Evolutionary conservation across 2,797 vertebrate genomes (phyloP).

Genomic region (Alectoris magna): DNA sequence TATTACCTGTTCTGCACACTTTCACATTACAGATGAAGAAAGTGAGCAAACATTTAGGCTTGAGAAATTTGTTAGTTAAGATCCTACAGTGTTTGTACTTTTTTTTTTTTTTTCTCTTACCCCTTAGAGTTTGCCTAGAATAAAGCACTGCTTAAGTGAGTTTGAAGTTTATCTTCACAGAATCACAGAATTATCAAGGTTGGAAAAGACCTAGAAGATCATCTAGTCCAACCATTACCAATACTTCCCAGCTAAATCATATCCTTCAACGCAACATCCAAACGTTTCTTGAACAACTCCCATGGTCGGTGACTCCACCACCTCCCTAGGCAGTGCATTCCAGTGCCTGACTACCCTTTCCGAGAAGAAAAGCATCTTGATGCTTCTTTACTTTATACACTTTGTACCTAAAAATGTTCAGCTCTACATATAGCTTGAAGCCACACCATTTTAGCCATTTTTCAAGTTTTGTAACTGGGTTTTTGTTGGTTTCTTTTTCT

Average conservation of each 20-base stretch:
- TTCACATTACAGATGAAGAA: background rate
- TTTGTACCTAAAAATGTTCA: background rate
- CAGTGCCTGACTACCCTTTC: no score
- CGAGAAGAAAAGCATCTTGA: background rate
- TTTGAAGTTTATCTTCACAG: background rate
- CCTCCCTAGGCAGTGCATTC: no score
- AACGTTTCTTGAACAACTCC: no score
- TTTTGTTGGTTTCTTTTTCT: background rate
- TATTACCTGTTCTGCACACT: background rate
- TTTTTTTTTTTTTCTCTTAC: background rate
- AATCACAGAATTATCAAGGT: no score
- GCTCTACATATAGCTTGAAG: background rate
- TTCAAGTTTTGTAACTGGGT: background rate
- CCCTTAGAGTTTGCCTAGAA: background rate
- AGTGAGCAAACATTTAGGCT: background rate
- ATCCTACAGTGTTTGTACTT: background rate
- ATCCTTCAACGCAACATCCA: no score
- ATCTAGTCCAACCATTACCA: no score
- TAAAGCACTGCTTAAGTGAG: background rate
- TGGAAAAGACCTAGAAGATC: no score
- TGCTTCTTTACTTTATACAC: background rate
- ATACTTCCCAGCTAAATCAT: no score
- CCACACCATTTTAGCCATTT: background rate
- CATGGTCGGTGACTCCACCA: no score
- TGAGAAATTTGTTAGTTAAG: background rate